Evolutionary conservation across 2,113 vertebrate genomes (phyloP), one percentile per base, ranked within the genome.

Genomic region (Mesocricetus auratus): DNA sequence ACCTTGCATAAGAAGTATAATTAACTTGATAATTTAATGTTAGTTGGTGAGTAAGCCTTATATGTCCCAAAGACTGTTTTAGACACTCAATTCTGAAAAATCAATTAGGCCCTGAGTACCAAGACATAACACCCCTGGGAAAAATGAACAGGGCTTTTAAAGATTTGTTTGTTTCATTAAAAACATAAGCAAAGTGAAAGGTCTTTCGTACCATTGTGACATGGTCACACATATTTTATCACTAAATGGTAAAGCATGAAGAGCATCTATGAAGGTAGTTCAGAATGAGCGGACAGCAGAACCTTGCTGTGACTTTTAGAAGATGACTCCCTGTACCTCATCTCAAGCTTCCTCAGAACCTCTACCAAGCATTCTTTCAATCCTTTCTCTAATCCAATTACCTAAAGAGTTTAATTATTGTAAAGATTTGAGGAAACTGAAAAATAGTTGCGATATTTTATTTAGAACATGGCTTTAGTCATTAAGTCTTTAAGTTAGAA

Each of bases 21-120:
- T 94, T 96, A 82, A 96, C n/a, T 92, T 74, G n/a, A 53, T 86
- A 92, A 56, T 58, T 45, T 92, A 92, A 95, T 66, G 15, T 90
- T 94, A 92, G 31, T 83, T 93, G 7, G 94, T 82, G 86, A 92
- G 68, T 90, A 93, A 89, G 47, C 2, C 3, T 92, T 92, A 86
- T 42, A 8, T 88, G 17, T 90, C 36, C 58, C 21, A 79, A 87
- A 82, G 42, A 71, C n/a, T 71, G 6, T 69, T 93, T 88, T 79
- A 50, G 36, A 86, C 58, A 83, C 39, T 93, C 21, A 89, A 7
- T 93, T 89, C 83, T 47, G 58, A 89, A 83, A 83, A 94, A 89
- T 83, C 50, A 86, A 96, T 50, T 45, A 21, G 7, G 69, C 50
- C 47, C 50, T 36, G 16, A 56, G 22, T 89, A 74, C 19, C 31